Base-by-base conservation (phyloP, 2,888 invertebrate species). In the Salpingus planirostris region DNA sequence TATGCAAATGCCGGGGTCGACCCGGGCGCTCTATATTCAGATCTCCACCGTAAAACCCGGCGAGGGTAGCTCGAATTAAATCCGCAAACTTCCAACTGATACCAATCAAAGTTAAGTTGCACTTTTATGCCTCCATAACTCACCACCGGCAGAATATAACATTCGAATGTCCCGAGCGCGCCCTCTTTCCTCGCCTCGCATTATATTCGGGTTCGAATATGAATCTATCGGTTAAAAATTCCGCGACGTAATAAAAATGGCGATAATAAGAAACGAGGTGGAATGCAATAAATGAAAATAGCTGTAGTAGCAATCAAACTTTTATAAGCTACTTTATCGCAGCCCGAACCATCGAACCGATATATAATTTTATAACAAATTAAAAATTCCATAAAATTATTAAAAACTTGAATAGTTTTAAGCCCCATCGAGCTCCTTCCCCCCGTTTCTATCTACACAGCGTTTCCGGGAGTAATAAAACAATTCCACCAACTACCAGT, bases 101-200 rank as follows among this genome's bases (percentile, higher is more conserved):
- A 54, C 55, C 55, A 55, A 58, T 56, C 58, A 55, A 54, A 55
- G 50, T 50, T 45, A 46, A 55, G 51, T 54, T 58, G 54, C 54
- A 53, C 45, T 57, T 59, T 58, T 59, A 57, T 57, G 50, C 47
- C 44, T 39, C 49, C 40, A 52, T 59, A 59, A 57, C 48, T 59
- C 54, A 52, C 40, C 44, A 42, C 32, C 40, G 40, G 37, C n/a
- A 42, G 46, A 44, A 42, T 50, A 47, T 51, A 49, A 50, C 47
- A 50, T 47, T 51, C 47, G 47, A 50, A 49, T 51, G 48, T 46
- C 43, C 34, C 34, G n/a, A n/a, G n/a, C n/a, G n/a, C n/a, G n/a
- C n/a, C 21, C 21, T 21, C 18, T 7, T 11, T 18, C 28, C 10
- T 21, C 12, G 28, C 21, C 13, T 28, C 18, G 13, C 18, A 13